Evolutionary conservation across 2,797 vertebrate genomes (phyloP).

Genomic region (Eulemur coronatus): DNA sequence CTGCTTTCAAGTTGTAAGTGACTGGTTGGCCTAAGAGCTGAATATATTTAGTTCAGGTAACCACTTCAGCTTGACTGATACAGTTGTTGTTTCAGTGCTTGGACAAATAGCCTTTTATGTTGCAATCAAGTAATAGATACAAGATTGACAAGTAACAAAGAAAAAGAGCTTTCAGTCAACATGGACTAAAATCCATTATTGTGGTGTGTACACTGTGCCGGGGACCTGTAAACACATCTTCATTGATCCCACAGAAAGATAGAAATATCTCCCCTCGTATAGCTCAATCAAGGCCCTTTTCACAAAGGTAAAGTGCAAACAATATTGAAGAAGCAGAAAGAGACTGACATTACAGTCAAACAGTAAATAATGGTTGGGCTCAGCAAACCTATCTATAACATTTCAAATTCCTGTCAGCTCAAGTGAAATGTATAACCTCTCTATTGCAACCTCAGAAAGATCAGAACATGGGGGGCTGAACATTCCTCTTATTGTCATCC

Average conservation of each 20-base stretch:
- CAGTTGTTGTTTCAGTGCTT: constrained; percentile 85
- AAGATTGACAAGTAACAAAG: constrained; percentile 93
- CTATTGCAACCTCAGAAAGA: constrained; percentile 88
- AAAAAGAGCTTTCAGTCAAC: constrained; percentile 95
- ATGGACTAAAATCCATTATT: constrained; percentile 97
- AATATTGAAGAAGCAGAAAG: constrained; percentile 91
- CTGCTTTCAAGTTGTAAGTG: constrained; percentile 78
- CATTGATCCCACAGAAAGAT: constrained; percentile 95
- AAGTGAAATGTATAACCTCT: constrained; percentile 92
- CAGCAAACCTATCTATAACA: constrained; percentile 92
- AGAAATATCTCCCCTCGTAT: constrained; percentile 94
- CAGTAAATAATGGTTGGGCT: constrained; percentile 93
- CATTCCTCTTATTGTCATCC: constrained; percentile 87
- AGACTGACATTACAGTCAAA: constrained; percentile 91
- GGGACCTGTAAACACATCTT: constrained; percentile 95
- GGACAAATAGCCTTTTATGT: constrained; percentile 89
- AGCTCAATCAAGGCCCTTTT: constrained; percentile 93
- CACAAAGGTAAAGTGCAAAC: constrained; percentile 94
- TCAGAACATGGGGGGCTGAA: constrained; percentile 86
- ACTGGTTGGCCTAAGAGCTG: constrained; percentile 78
- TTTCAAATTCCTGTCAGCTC: constrained; percentile 93
- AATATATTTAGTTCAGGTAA: constrained; percentile 82
- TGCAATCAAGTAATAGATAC: constrained; percentile 88
- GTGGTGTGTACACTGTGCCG: constrained; percentile 91
- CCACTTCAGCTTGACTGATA: constrained; percentile 85